phyloP scores from a whole-genome alignment of 2,113 vertebrate species.

The Solea senegalensis region DNA sequence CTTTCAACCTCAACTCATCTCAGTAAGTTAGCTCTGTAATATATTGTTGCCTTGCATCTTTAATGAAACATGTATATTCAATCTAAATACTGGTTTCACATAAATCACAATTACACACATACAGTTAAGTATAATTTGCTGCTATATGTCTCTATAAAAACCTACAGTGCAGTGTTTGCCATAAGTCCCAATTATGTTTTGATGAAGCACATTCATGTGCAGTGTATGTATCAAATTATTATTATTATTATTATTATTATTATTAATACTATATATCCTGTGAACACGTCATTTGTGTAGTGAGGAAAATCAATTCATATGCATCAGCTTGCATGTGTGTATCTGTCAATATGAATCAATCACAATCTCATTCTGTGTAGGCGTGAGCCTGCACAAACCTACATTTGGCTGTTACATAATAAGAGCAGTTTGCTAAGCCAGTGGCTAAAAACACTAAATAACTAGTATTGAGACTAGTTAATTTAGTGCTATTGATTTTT shows the following conservation, averaged over 20 bases:
- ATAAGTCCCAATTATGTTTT: too few relatives aligned
- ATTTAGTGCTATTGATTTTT: too few relatives aligned
- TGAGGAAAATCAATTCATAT: constrained; percentile 11
- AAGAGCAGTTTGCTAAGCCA: constrained; percentile 43
- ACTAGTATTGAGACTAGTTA: constrained; percentile 19
- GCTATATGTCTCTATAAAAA: too few relatives aligned
- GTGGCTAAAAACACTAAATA: constrained; percentile 59
- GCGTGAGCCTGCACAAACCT: constrained; percentile 56
- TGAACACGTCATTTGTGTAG: constrained; percentile 18
- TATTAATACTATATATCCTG: not conserved
- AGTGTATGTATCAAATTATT: not conserved
- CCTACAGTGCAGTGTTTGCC: too few relatives aligned
- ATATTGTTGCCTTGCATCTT: too few relatives aligned
- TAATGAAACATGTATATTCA: too few relatives aligned
- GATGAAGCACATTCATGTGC: not conserved
- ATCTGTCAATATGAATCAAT: constrained; percentile 46
- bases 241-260: not conserved
- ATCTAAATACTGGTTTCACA: too few relatives aligned
- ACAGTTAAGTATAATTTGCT: too few relatives aligned
- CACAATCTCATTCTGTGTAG: constrained; percentile 51
- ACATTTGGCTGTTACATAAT: constrained; percentile 67
- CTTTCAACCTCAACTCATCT: too few relatives aligned
- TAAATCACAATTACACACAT: too few relatives aligned
- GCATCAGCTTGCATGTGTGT: constrained; percentile 11
- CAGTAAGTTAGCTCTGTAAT: too few relatives aligned